phyloP scores from a whole-genome alignment of 2,113 vertebrate species.

The Gila orcuttii region DNA sequence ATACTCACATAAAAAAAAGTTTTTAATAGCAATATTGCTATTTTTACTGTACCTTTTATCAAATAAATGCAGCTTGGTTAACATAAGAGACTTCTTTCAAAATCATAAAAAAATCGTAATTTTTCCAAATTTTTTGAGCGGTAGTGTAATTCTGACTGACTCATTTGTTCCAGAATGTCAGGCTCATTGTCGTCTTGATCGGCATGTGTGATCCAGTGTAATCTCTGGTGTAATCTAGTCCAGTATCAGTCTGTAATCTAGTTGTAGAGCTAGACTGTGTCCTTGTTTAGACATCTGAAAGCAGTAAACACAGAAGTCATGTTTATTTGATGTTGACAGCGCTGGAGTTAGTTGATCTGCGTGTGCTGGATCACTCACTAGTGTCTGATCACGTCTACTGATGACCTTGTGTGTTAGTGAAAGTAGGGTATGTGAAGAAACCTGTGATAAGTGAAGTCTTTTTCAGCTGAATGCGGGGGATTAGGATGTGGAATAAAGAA shows the following conservation, averaged over 20 bases:
- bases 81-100: neutral
- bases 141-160: neutral
- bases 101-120: neutral
- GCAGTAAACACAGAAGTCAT: slow-evolving; percentile 49
- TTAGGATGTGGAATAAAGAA: neutral
- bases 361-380: neutral
- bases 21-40: neutral
- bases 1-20: neutral
- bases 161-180: neutral
- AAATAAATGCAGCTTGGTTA: neutral
- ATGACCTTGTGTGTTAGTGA: slow-evolving; percentile 28
- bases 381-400: slow-evolving; percentile 38
- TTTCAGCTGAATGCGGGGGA: neutral
- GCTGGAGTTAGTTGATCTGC: slow-evolving; percentile 32
- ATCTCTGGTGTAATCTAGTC: slow-evolving; percentile 25
- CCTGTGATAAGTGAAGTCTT: neutral
- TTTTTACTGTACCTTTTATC: neutral
- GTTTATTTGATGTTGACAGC: slow-evolving; percentile 49
- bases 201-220: slow-evolving; percentile 8
- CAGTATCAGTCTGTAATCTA: slow-evolving; percentile 33
- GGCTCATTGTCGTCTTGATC: neutral
- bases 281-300: slow-evolving; percentile 21
- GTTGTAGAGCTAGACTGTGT: slow-evolving; percentile 21
- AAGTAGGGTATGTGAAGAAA: neutral
- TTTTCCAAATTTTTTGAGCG: neutral